Evolutionary conservation across 2,888 invertebrate species (phyloP).

Genomic region (Lamellibrachia columna): DNA sequence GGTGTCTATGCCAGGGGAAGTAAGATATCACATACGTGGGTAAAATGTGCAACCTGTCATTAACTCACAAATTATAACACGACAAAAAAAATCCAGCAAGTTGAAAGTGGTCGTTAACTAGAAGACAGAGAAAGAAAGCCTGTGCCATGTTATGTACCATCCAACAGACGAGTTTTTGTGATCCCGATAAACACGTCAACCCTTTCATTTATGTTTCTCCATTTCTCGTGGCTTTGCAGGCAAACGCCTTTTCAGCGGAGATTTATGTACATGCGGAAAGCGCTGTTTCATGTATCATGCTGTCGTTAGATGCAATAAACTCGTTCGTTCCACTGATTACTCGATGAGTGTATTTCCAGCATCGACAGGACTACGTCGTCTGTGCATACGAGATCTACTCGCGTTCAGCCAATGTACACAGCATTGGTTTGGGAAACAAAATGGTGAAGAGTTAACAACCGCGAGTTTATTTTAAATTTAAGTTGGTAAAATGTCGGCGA

Average conservation of each 20-base stretch:
- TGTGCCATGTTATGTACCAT: not conserved
- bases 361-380: not conserved
- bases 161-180: not conserved
- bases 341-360: not conserved
- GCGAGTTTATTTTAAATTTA: no score
- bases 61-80: no score
- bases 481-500: no score
- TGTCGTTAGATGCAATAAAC: not conserved
- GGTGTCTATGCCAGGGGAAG: no score
- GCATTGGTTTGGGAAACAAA: not conserved
- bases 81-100: no score
- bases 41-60: no score
- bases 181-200: not conserved
- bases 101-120: no score
- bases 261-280: not conserved
- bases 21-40: no score
- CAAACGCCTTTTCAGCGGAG: not conserved
- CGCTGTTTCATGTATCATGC: slow-evolving; percentile 1
- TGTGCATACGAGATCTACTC: not conserved
- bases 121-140: no score
- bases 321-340: not conserved
- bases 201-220: not conserved
- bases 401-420: not conserved
- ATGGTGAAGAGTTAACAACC: not conserved
- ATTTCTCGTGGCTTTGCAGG: not conserved